Conservation (phyloP, 2,797 vertebrate species). For the Myioborus melanocephalus region DNA sequence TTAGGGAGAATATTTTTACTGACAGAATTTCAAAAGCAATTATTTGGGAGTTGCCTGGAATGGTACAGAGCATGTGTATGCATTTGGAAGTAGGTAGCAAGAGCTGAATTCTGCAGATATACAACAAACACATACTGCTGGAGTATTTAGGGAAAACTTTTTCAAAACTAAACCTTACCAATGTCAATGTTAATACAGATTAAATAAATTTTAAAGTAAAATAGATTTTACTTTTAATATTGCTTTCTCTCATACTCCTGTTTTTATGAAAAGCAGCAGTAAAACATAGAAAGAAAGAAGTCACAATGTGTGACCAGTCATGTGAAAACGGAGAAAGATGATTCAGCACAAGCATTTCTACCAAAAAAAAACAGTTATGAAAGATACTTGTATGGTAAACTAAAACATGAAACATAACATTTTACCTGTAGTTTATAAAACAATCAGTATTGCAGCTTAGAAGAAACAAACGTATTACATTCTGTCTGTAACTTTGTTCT, state of each 20-base stretch:
- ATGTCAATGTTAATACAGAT: not conserved
- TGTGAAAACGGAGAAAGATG: not conserved
- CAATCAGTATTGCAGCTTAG: not conserved
- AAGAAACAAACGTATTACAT: not conserved
- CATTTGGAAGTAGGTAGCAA: not conserved
- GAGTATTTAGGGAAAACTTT: not conserved
- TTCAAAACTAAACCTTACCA: not conserved
- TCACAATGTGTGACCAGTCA: not conserved
- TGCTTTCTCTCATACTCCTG: not conserved
- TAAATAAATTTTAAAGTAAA: not conserved
- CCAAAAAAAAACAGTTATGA: not conserved
- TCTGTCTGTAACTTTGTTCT: not conserved
- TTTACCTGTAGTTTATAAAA: not conserved
- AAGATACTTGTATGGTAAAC: not conserved
- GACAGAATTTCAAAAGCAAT: not conserved
- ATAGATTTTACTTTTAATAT: not conserved
- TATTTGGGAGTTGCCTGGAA: not conserved
- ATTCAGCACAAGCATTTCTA: not conserved
- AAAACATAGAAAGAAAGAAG: not conserved
- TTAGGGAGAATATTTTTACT: not conserved
- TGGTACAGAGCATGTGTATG: fast-evolving
- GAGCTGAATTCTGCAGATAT: not conserved
- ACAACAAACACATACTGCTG: not conserved
- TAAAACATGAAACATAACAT: not conserved
- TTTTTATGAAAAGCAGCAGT: not conserved